phyloP scores from a whole-genome alignment of 1,140 invertebrate genomes.

The Onthophagus taurus region DNA sequence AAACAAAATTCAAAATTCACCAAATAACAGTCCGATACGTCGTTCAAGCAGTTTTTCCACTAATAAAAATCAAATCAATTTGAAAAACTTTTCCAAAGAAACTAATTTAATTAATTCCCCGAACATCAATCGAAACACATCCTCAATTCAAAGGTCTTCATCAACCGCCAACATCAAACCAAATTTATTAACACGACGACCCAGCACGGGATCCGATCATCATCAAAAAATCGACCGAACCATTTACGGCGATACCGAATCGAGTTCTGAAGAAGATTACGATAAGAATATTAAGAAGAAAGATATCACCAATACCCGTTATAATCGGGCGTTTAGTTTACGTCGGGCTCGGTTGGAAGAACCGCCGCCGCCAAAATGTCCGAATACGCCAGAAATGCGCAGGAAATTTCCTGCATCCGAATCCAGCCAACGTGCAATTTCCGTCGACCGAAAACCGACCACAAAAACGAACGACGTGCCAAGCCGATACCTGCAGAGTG shows the following conservation, averaged over 20 bases:
- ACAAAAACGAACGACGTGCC: conserved; percentile 34
- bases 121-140: conserved; percentile 21
- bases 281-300: conserved; percentile 30
- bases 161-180: conserved; percentile 34
- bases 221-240: conserved; percentile 33
- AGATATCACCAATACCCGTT: conserved; percentile 42
- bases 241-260: conserved; percentile 35
- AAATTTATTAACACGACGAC: conserved; percentile 16
- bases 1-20: conserved; percentile 37
- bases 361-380: conserved; percentile 38
- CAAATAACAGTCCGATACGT: conserved; percentile 34
- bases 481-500: conserved; percentile 33
- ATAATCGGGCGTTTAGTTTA: conserved; percentile 43
- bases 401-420: conserved; percentile 32
- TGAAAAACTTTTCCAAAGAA: conserved; percentile 21
- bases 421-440: conserved; percentile 28
- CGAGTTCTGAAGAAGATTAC: conserved; percentile 35
- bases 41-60: conserved; percentile 36
- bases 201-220: conserved; percentile 18
- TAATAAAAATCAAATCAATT: conserved; percentile 31
- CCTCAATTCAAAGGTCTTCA: conserved; percentile 29
- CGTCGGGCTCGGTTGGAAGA: conserved; percentile 30
- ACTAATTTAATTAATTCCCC: conserved; percentile 27
- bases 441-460: conserved; percentile 31
- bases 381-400: conserved; percentile 44